Evolutionary conservation across 2,113 vertebrate species (phyloP).

Genomic region (Castor canadensis): DNA sequence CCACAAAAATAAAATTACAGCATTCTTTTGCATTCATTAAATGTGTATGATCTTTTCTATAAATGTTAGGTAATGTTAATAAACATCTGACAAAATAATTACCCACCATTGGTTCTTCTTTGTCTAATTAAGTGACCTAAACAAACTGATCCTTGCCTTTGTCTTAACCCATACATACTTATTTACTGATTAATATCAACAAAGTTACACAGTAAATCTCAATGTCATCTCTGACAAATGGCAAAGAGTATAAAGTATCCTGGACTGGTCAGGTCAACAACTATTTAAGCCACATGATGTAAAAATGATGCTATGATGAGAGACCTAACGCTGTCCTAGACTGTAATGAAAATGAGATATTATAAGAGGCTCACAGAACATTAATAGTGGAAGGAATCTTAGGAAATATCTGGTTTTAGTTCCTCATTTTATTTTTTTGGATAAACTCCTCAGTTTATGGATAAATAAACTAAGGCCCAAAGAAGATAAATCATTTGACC

Average conservation of each 20-base stretch:
- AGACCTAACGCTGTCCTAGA: background rate
- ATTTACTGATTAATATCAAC: background rate
- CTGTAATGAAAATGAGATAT: background rate
- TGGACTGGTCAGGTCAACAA: background rate
- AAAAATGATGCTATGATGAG: background rate
- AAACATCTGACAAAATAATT: constrained; percentile 27
- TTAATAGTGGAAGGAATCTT: background rate
- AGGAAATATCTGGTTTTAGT: background rate
- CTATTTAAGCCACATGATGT: background rate
- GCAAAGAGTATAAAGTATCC: background rate
- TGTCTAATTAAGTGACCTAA: constrained; percentile 8
- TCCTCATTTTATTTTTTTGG: constrained; percentile 8
- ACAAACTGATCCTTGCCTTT: background rate
- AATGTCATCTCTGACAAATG: background rate
- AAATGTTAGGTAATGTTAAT: constrained; percentile 34
- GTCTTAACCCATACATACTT: background rate
- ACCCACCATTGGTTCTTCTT: background rate
- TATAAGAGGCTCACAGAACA: background rate
- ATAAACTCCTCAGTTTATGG: background rate
- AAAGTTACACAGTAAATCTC: background rate
- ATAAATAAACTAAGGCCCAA: background rate
- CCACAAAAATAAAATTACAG: background rate
- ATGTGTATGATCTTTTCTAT: background rate
- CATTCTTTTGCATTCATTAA: constrained; percentile 40
- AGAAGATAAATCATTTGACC: background rate